These are phyloP conservation scores for Sebastes diaconus DNA, from an alignment of 2,797 vertebrate genomes.

Conservation along the genomic window DNA sequence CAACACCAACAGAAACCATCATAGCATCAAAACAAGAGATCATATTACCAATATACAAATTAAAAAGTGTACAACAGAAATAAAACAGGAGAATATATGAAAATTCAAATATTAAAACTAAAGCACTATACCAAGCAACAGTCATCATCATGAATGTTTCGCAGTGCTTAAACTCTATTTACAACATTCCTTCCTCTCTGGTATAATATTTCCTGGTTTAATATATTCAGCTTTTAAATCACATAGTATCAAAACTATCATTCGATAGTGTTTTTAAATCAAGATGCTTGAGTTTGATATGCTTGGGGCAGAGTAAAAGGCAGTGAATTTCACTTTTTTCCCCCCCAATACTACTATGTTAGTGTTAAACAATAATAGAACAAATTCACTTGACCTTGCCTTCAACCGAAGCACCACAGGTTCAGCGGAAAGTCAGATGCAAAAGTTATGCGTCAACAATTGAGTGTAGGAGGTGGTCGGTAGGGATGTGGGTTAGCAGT, in stretches of 20 bases:
- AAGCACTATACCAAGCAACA: slow-evolving; percentile 80
- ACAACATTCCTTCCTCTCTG: slow-evolving; percentile 53
- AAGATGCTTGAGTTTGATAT: slow-evolving; percentile 17
- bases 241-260: slow-evolving; percentile 32
- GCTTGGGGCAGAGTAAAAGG: slow-evolving; percentile 17
- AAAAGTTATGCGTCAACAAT: background rate
- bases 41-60: slow-evolving; percentile 73
- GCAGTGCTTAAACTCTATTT: slow-evolving; percentile 80
- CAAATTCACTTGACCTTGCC: slow-evolving; percentile 11
- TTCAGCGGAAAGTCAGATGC: background rate
- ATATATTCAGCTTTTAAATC: slow-evolving; percentile 50
- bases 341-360: slow-evolving; percentile 4
- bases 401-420: slow-evolving; percentile 4
- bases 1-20: slow-evolving; percentile 83
- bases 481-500: background rate
- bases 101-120: slow-evolving; percentile 80
- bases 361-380: slow-evolving; percentile 4
- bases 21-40: slow-evolving; percentile 82
- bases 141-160: slow-evolving; percentile 71
- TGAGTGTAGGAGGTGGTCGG: background rate
- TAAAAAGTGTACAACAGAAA: slow-evolving; percentile 73
- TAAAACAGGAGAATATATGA: slow-evolving; percentile 51
- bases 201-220: slow-evolving; percentile 45
- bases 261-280: slow-evolving; percentile 27
- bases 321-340: slow-evolving; percentile 18